Evolutionary conservation across 2,797 vertebrate species (phyloP).

Genomic region (Sebastes vulpes): DNA sequence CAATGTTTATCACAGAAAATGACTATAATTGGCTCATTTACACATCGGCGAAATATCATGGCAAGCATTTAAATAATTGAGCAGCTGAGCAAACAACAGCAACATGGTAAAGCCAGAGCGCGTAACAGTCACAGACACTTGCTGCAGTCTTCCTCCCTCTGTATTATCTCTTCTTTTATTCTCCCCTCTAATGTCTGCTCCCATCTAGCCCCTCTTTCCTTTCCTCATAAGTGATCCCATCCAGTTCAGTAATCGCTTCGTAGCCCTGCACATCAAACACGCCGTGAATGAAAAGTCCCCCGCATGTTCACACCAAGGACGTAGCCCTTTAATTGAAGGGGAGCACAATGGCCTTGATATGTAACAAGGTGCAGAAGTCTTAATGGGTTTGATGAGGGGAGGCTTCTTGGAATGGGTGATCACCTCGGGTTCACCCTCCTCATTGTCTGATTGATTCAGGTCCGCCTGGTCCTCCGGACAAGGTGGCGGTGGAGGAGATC

Average conservation of each 20-base stretch:
- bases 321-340: constrained; percentile 48
- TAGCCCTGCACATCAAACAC: constrained; percentile 4
- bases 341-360: constrained; percentile 38
- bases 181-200: neutral
- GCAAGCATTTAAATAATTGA: constrained; percentile 70
- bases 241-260: constrained; percentile 18
- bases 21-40: constrained; percentile 83
- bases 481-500: constrained; percentile 87
- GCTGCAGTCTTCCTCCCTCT: neutral
- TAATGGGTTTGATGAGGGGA: constrained; percentile 32
- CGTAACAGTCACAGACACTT: constrained; percentile 13
- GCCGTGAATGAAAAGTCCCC: constrained; percentile 22
- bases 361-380: constrained; percentile 8
- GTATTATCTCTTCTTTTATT: constrained; percentile 9
- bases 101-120: constrained; percentile 40
- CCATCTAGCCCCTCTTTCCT: neutral
- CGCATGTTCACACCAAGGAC: constrained; percentile 31
- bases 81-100: constrained; percentile 51
- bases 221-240: constrained; percentile 31
- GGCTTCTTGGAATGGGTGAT: constrained; percentile 9
- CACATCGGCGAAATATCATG: constrained; percentile 73
- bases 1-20: constrained; percentile 80
- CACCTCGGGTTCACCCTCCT: constrained; percentile 33
- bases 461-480: constrained; percentile 86
- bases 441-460: constrained; percentile 76